Evolutionary conservation across 2,888 invertebrate species (phyloP).

Genomic region (Capitulum mitella): DNA sequence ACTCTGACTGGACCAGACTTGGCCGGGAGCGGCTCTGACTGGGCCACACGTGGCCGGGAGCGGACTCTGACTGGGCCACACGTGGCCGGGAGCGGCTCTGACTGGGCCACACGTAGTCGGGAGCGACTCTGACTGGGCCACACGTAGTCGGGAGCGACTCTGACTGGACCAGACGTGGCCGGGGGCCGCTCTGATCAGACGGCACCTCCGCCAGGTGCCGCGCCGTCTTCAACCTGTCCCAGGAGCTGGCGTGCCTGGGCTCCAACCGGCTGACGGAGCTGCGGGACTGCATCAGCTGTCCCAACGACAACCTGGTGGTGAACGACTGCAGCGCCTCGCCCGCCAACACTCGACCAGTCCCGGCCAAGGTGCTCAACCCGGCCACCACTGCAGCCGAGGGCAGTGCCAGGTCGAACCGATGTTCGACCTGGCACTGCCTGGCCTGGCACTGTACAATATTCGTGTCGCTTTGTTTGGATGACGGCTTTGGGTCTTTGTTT

Average conservation of each 20-base stretch:
- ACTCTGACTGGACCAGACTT: too few relatives aligned
- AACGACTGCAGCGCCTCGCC: slow-evolving; percentile 28
- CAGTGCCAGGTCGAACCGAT: neutral
- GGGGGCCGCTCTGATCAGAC: too few relatives aligned
- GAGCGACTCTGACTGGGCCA: too few relatives aligned
- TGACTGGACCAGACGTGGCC: too few relatives aligned
- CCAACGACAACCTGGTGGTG: slow-evolving; percentile 32
- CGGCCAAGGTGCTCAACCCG: neutral
- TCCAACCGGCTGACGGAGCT: slow-evolving; percentile 32
- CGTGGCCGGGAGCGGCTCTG: too few relatives aligned
- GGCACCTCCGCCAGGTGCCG: neutral
- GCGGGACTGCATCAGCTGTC: slow-evolving; percentile 32
- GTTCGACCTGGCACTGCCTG: neutral
- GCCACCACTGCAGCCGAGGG: neutral
- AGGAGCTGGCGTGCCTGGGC: slow-evolving; percentile 33
- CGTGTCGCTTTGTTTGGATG: neutral
- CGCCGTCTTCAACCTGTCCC: neutral
- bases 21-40: too few relatives aligned
- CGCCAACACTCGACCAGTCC: slow-evolving; percentile 24
- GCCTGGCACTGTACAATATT: neutral
- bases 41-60: too few relatives aligned
- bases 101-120: too few relatives aligned
- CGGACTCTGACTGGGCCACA: too few relatives aligned
- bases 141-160: too few relatives aligned
- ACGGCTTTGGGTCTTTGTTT: neutral